These are phyloP conservation scores for Rousettus leschenaultii DNA, from an alignment of 2,113 vertebrate species.

Conservation along the genomic window DNA sequence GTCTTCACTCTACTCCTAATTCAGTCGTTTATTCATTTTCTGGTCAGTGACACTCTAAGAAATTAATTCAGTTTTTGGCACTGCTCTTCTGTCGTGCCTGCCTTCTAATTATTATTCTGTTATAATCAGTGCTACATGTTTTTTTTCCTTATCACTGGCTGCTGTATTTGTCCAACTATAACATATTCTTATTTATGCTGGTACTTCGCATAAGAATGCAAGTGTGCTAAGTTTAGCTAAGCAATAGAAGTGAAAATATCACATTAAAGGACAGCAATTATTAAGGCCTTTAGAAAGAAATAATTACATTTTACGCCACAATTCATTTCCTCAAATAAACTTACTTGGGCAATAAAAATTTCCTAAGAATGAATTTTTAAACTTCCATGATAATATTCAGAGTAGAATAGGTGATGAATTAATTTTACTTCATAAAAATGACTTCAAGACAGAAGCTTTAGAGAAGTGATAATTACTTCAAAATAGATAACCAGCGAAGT, in stretches of 20 bases:
- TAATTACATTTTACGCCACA: slow-evolving; percentile 19
- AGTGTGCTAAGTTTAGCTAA: background rate
- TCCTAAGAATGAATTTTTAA: slow-evolving; percentile 42
- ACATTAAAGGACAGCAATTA: background rate
- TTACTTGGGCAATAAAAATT: slow-evolving; percentile 11
- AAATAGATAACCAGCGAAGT: slow-evolving; percentile 24
- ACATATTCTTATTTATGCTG: background rate
- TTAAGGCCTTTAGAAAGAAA: slow-evolving; percentile 17
- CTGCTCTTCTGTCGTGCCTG: background rate
- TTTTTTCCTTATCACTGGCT: background rate
- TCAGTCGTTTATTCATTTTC: background rate
- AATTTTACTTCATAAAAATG: slow-evolving; percentile 47
- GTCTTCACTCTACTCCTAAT: background rate
- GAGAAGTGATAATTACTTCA: slow-evolving; percentile 45
- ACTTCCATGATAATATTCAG: slow-evolving; percentile 17
- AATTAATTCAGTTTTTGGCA: background rate
- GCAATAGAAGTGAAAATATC: background rate
- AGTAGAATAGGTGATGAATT: slow-evolving; percentile 37
- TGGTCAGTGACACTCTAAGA: background rate
- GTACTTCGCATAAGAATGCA: background rate
- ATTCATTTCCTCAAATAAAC: slow-evolving; percentile 44
- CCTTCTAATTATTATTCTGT: background rate
- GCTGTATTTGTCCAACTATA: background rate
- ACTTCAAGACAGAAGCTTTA: background rate
- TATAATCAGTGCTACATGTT: background rate